phyloP scores from a whole-genome alignment of 2,113 vertebrate genomes.

The Crotalus horridus region DNA sequence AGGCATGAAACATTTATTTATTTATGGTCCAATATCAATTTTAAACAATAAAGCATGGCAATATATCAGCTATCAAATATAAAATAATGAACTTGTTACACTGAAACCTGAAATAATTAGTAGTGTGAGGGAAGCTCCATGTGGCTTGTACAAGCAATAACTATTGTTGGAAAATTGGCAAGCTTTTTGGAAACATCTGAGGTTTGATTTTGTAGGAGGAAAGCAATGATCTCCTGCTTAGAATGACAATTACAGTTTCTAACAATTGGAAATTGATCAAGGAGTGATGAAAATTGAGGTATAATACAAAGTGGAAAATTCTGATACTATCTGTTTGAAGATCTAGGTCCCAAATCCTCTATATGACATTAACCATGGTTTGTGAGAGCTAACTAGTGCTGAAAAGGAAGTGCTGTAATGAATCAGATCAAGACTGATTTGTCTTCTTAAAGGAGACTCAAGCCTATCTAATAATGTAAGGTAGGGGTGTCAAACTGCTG shows the following conservation, averaged over 20 bases:
- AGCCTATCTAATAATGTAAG: neutral
- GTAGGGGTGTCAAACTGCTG: too few species aligned
- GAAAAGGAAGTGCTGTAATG: neutral
- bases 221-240: neutral
- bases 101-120: neutral
- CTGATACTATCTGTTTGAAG: neutral
- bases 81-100: neutral
- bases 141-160: neutral
- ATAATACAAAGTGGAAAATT: neutral
- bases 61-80: neutral
- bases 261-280: neutral
- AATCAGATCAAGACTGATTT: neutral
- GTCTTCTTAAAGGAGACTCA: neutral
- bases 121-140: neutral
- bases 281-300: neutral
- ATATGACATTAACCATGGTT: neutral
- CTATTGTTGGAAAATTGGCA: neutral
- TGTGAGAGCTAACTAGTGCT: neutral
- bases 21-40: neutral
- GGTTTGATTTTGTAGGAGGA: neutral
- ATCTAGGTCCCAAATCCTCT: neutral
- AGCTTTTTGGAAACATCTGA: neutral
- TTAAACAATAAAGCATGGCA: neutral
- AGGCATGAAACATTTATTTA: neutral
- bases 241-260: neutral